Base-by-base conservation (phyloP, 2,113 vertebrate genomes). In the Hippocampus guttulatus region DNA sequence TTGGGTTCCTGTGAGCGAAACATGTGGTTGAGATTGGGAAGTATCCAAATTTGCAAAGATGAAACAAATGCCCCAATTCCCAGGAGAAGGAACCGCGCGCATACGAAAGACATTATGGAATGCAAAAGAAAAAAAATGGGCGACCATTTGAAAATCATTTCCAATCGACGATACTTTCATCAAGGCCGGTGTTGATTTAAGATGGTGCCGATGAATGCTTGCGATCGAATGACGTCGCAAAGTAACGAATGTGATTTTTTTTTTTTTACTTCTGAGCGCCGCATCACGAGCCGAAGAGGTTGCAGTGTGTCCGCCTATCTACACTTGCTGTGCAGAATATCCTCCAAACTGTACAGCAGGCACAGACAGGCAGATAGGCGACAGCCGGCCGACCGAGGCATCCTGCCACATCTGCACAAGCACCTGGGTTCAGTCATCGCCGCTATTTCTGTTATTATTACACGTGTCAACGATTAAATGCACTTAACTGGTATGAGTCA, bases 311-410 rank as follows among this genome's bases (percentile, higher is more conserved):
- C 97, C 95, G 97, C 97, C 97, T 99, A 96, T 99, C 97, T 99
- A 96, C 97, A 99, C 97, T 98, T 99, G 96, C 97, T 98, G 97
- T 99, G 96, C 97, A 99, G 97, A 98, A 97, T 95, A 94, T 98
- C 95, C 94, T 94, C 95, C 95, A 96, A 96, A 95, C 96, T 98
- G 97, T 98, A 98, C 97, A 99, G 97, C 97, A 98, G 96, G 96
- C 96, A 98, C 96, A 98, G 96, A 99, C 96, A 99, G 97, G 96
- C 96, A 99, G 96, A 95, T 94, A 95, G 94, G 95, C 94, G 93
- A 93, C 96, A 97, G 95, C 95, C 96, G 92, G 86, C 91, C 95
- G 88, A 87, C 89, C 41, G 15, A 47, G 80, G 68, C 83, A 77
- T 45, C 75, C 74, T n/a, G 23, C 25, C 60, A 12, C 60, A 38